Evolutionary conservation across 2,888 invertebrate species (phyloP), one percentile per base, ranked within the genome.

Genomic region (Trachelus iudaicus): DNA sequence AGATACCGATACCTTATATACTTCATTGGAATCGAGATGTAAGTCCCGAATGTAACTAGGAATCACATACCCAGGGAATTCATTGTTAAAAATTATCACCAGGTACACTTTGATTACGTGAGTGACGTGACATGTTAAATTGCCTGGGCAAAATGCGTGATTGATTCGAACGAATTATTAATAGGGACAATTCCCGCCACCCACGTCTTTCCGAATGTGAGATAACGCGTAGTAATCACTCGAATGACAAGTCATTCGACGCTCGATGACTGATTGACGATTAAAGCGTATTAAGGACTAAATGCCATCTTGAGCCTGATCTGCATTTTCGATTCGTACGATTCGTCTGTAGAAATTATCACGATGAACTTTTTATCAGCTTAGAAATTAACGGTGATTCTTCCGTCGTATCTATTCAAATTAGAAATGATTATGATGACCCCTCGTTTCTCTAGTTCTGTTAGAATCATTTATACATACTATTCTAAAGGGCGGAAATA

Each of bases 21-120:
- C 93, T 98, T 79, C 95, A 96, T 90, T 98, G 98, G 98, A 96
- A 95, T 89, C 97, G 97, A 92, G 96, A 96, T 90, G 97, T 97
- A 93, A 95, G 96, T 88, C 75, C 35, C 31, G 30, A 34, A 34
- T 71, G 9, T 56, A 56, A 56, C 56, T 6, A 56, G 56, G 9
- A 56, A 9, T 56, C 23, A 15, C 9, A 23, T 56, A 56, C 15
- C 40, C 6, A 56, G 56, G 56, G 9, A 56, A 56, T 23, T 56
- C 23, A 9, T 23, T 56, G 1, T 9, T 56, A 23, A 56, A 56
- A 23, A 56, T 56, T 23, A 56, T 56, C 23, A 56, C 9, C 9
- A 23, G 23, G 23, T 56, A 56, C 9, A 56, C 23, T 9, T 23
- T 56, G 23, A 56, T 56, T 56, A 2, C 56, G 23, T 1, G 37